Evolutionary conservation across 1,140 invertebrate genomes (phyloP).

Genomic region (Melipona quadrifasciata): DNA sequence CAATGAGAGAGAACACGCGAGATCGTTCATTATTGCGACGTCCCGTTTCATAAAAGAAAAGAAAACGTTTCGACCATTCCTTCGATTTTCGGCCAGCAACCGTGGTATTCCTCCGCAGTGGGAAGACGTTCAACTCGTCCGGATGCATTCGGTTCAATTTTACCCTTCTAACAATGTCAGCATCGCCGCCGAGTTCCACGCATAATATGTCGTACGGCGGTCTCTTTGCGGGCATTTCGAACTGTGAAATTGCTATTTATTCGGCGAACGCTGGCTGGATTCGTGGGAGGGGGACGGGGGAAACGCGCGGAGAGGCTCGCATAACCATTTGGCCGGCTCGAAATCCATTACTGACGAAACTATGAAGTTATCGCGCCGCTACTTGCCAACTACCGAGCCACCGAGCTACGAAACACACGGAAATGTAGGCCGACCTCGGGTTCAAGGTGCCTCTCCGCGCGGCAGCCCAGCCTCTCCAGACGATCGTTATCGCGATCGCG

Average conservation of each 20-base stretch:
- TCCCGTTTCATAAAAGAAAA: not conserved
- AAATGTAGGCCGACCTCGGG: slow-evolving; percentile 46
- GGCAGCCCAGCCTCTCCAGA: not conserved
- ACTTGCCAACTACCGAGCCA: slow-evolving; percentile 57
- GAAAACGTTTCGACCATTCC: not conserved
- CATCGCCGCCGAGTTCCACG: slow-evolving; percentile 40
- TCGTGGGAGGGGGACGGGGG: slow-evolving; percentile 3
- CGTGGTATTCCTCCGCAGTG: too few species aligned
- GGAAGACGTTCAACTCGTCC: not conserved
- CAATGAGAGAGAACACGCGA: not conserved
- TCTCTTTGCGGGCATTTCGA: slow-evolving; percentile 50
- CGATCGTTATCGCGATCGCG: slow-evolving; percentile 14
- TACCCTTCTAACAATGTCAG: slow-evolving; percentile 33
- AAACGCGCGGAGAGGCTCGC: slow-evolving; percentile 20
- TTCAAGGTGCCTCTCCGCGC: slow-evolving; percentile 20
- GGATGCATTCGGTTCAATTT: slow-evolving; percentile 3
- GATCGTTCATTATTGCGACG: not conserved
- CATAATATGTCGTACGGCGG: slow-evolving; percentile 52
- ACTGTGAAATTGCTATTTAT: slow-evolving; percentile 66
- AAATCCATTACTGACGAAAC: slow-evolving; percentile 65
- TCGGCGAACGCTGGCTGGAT: slow-evolving; percentile 30
- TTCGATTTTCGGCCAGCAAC: not conserved
- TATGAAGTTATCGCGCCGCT: slow-evolving; percentile 59
- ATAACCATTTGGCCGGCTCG: slow-evolving; percentile 68
- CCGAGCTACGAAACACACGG: not conserved